Evolutionary conservation across 2,113 vertebrate genomes (phyloP).

Genomic region (Octodon degus): DNA sequence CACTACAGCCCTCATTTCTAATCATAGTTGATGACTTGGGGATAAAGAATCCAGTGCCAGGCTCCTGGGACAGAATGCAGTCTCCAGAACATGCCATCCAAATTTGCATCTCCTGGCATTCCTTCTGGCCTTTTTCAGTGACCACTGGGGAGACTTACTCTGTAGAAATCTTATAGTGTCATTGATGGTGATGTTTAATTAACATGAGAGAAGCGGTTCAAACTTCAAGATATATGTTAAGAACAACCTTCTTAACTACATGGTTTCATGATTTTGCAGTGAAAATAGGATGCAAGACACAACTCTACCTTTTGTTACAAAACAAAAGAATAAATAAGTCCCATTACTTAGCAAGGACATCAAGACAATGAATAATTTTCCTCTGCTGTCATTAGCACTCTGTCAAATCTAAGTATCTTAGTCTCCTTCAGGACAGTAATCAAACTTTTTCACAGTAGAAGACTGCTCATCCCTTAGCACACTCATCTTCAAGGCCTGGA

Average conservation of each 20-base stretch:
- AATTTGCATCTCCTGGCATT: background rate
- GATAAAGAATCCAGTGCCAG: background rate
- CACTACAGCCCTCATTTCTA: background rate
- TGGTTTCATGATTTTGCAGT: background rate
- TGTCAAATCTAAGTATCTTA: background rate
- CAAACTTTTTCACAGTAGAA: background rate
- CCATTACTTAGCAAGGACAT: background rate
- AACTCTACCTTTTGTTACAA: constrained; percentile 19
- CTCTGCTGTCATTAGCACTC: background rate
- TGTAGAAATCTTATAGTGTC: background rate
- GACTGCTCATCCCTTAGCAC: background rate
- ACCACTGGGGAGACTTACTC: background rate
- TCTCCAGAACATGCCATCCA: background rate
- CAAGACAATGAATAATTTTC: background rate
- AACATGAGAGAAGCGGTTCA: background rate
- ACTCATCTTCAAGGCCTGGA: background rate
- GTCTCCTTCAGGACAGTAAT: background rate
- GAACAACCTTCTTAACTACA: background rate
- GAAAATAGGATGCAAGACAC: background rate
- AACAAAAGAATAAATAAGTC: background rate
- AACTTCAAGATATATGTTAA: background rate
- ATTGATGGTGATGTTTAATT: background rate
- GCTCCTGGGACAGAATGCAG: background rate
- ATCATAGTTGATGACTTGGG: background rate
- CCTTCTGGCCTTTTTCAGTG: background rate